Base-by-base conservation (phyloP, 2,797 vertebrate species). In the Thalassophryne amazonica region DNA sequence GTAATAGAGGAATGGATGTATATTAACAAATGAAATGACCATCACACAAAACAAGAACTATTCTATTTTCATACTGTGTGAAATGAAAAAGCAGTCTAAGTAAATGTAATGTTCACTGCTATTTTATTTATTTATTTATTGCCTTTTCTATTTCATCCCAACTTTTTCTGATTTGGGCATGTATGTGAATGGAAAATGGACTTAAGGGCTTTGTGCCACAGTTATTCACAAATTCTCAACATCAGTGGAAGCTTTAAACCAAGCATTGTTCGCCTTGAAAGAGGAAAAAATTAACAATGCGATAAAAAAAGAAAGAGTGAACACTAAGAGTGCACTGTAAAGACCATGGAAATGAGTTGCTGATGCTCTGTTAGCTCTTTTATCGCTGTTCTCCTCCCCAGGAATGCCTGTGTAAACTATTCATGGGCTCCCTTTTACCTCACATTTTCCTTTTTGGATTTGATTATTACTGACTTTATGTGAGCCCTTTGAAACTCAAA, bases 331-430 rank as follows among this genome's bases (percentile, higher is more conserved):
- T 34, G 52, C n/a, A 12, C 18, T 15, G 48, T 24, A 32, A 22
- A n/a, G 20, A 41, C 18, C 2, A 12, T 62, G 37, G 43, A 39
- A 54, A 53, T 37, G 40, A 54, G 42, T 57, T 29, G 50, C 46
- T 18, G 45, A 36, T 56, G 43, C 22, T 33, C 20, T 7, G 49
- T 30, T 54, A 28, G 25, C 59, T 70, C 36, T 10, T 63, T 72
- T 67, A 57, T 67, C 58, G 59, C 36, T 21, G 45, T 28, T 60
- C 37, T 28, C 32, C 58, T 46, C 27, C n/a, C 2, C 28, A 48
- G 47, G 15, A 36, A 45, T 13, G 39, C 17, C 17, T 0, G 11
- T 12, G 63, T 74, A 39, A 66, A 69, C 55, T 54, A 69, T 59
- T 59, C 54, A 60, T 47, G 41, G 24, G 3, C 32, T 55, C 17